phyloP scores from a whole-genome alignment of 2,113 vertebrate species.

The Polypterus bichir region DNA sequence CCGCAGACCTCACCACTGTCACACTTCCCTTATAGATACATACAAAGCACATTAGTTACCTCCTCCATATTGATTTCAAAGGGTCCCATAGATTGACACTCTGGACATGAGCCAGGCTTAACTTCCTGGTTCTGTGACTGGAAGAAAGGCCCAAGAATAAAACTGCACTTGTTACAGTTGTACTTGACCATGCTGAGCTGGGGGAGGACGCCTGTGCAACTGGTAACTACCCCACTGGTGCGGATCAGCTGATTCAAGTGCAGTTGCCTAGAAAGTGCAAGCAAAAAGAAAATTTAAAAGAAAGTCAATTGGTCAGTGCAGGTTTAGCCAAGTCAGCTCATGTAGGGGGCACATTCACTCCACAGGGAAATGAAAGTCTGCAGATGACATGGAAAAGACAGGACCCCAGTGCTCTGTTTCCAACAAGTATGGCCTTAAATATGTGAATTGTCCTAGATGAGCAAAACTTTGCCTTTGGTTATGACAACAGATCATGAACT shows the following conservation, averaged over 20 bases:
- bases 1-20: too few species aligned
- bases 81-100: slow-evolving; percentile 85
- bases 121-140: slow-evolving; percentile 97
- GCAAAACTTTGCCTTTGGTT: too few species aligned
- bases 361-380: too few species aligned
- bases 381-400: too few species aligned
- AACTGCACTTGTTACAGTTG: slow-evolving; percentile 92
- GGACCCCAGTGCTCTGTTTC: too few species aligned
- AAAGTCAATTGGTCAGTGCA: not conserved
- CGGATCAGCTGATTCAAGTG: slow-evolving; percentile 96
- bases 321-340: too few species aligned
- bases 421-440: too few species aligned
- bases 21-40: too few species aligned
- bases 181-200: slow-evolving; percentile 96
- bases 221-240: slow-evolving; percentile 88
- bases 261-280: slow-evolving; percentile 60
- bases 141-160: slow-evolving; percentile 84
- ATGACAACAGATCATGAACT: too few species aligned
- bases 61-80: slow-evolving; percentile 98
- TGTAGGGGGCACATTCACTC: too few species aligned
- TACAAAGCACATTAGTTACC: slow-evolving; percentile 42
- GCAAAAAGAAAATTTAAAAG: not conserved
- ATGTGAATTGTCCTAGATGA: too few species aligned
- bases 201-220: slow-evolving; percentile 84
- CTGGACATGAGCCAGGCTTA: slow-evolving; percentile 89